Conservation (phyloP, 2,113 vertebrate species). For the Onychostruthus taczanowskii region DNA sequence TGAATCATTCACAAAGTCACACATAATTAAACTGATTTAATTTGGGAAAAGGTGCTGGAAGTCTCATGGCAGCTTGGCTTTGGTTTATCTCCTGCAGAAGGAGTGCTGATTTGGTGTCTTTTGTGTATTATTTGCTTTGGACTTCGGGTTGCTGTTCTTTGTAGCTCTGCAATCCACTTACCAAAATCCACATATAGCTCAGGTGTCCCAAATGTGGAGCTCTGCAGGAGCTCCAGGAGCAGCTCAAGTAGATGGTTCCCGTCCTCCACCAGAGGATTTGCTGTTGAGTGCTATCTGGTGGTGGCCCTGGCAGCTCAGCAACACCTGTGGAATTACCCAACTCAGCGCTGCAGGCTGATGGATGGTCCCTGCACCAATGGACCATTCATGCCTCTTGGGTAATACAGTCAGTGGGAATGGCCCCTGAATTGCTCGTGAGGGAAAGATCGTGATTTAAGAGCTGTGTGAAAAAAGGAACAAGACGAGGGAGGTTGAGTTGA, state of each 20-base stretch:
- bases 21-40: neutral
- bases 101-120: neutral
- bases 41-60: neutral
- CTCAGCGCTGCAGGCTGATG: fast-evolving
- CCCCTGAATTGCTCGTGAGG: neutral
- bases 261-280: neutral
- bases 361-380: neutral
- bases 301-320: neutral
- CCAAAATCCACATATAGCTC: neutral
- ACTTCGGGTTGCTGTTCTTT: neutral
- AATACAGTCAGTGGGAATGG: fast-evolving
- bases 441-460: neutral
- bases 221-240: neutral
- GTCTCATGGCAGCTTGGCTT: neutral
- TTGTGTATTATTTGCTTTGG: neutral
- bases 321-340: neutral
- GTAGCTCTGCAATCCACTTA: neutral
- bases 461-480: neutral
- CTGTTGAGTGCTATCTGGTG: neutral
- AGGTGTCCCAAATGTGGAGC: neutral
- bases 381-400: fast-evolving
- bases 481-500: neutral
- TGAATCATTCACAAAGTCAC: neutral
- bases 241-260: neutral
- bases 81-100: neutral